Evolutionary conservation across 2,797 vertebrate genomes (phyloP), one percentile per base, ranked within the genome.

Genomic region (Otolemur crassicaudatus): DNA sequence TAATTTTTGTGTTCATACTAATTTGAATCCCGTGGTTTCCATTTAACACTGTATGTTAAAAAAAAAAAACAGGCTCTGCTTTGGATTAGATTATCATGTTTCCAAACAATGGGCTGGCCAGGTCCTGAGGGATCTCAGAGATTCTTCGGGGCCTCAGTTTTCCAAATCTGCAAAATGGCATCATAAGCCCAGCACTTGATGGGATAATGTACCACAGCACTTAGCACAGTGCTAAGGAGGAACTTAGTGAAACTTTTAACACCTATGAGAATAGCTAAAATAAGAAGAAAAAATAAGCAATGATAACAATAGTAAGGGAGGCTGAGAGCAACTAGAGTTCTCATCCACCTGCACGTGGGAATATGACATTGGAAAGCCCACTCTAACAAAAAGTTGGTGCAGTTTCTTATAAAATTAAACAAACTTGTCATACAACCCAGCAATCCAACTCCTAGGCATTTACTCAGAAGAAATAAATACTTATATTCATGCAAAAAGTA

Each of bases 1-100:
- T 93, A 88, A 63, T 89, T 31, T 65, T 40, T 9, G 31, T 43
- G 3, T 90, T 94, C 49, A 67, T 80, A 91, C 11, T 85, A 25
- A 61, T 97, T 93, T 86, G 60, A 93, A 23, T 91, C 6, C 27
- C 73, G 0, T 58, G 67, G 53, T 72, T 95, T 85, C 46, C 40
- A 3, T 72, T 82, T 34, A 49, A 27, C 13, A 60, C 14, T 16
- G 17, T 67, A 75, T 23, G n/a, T 82, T 70, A 49, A 14, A 43
- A 73, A 73, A 73, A 40, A 40, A 72, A 72, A 22, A 3, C 25
- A 79, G 23, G 49, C 19, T n/a, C 31, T 16, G 25, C 37, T 80
- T 93, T 10, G 69, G 27, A 67, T 56, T 29, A 53, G 20, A 73
- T 1, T 20, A 56, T 27, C 20, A 9, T 12, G 31, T 22, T 49